Evolutionary conservation across 2,113 vertebrate genomes (phyloP), one percentile per base, ranked within the genome.

Genomic region (Rhabdomys dilectus): DNA sequence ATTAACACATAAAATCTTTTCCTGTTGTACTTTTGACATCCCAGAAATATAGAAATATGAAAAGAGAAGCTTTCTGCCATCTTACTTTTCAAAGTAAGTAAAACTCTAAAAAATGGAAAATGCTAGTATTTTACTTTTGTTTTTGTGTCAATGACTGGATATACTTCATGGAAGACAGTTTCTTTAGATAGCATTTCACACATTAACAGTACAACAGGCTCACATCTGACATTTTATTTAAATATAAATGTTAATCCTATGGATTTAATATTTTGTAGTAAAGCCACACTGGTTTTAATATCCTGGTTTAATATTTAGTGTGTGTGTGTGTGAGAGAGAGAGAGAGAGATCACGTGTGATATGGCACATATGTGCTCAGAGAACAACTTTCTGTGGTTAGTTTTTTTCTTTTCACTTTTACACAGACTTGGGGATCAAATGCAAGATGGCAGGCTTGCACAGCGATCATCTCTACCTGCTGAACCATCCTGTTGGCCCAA

Each of bases 21-120:
- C 77, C 15, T 77, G 31, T 64, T 92, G 91, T 94, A 34, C 72
- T 29, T 39, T 88, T 93, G 93, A 48, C 31, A 91, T 89, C 64
- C 93, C 70, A 96, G 34, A n/a, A 81, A 70, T 70, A 36, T 3
- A 89, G 3, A 48, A 70, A 39, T 66, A 89, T 53, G 15, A 42
- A 89, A 68, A 60, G 19, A 92, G 36, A 75, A 56, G 39, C 13
- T 84, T 89, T 91, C 84, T 80, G 10, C 39, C 29, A 42, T 3
- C 42, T 91, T 34, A 81, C 45, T 94, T 93, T 64, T 90, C 34
- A 95, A 95, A 94, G 51, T 19, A 95, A 96, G 88, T 60, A 75
- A 88, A 94, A 88, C 34, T 84, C 62, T 80, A 80, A 72, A 53
- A 88, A 88, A 42, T 58, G 29, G 68, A 82, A 91, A 96, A 85